Percentiles rank a stretch among this genome's conserved stretches.
phyloP scores from a whole-genome alignment of 2,888 invertebrate species.

The Volucella inflata region DNA sequence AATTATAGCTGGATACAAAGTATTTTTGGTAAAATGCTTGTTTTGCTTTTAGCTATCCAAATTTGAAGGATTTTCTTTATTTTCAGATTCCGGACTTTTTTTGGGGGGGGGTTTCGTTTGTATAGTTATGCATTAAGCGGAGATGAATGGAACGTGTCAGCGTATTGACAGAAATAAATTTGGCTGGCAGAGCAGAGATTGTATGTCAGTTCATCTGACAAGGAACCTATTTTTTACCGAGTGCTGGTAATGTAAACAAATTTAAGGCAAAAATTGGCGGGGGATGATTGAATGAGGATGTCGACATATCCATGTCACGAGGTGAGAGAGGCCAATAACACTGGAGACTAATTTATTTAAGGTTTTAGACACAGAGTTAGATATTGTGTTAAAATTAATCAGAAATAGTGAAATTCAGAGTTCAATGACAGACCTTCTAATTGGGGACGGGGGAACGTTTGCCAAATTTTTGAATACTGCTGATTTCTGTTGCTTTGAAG shows the following conservation, averaged over 20 bases:
- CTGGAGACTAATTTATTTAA: not conserved
- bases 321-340: not conserved
- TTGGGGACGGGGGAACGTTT: no score
- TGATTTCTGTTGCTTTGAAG: no score
- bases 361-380: not conserved
- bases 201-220: no score
- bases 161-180: constrained; percentile 19
- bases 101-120: not conserved
- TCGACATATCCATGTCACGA: constrained; percentile 10
- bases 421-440: no score
- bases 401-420: no score
- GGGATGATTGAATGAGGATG: not conserved
- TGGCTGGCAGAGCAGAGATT: not conserved
- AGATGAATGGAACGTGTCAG: constrained; percentile 29
- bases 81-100: not conserved
- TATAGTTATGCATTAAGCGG: constrained; percentile 14
- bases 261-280: constrained; percentile 1
- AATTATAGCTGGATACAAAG: not conserved
- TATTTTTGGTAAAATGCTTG: not conserved
- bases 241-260: not conserved
- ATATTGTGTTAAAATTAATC: no score
- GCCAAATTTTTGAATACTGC: no score
- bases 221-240: no score
- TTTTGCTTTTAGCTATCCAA: not conserved
- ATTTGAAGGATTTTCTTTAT: constrained; percentile 7